Evolutionary conservation across 2,888 invertebrate species (phyloP).

Genomic region (Dynastes hyllus): DNA sequence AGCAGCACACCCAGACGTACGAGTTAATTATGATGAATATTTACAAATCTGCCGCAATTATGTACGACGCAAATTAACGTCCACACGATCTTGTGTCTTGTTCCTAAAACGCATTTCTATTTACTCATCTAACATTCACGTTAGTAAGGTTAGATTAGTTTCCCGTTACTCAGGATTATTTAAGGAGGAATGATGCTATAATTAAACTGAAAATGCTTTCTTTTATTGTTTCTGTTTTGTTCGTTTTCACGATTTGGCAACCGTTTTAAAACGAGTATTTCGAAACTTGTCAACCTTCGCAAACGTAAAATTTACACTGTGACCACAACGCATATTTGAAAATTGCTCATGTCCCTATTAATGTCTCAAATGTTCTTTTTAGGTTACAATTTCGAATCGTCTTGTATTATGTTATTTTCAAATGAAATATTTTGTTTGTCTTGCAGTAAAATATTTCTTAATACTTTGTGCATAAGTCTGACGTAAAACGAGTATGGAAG

Average conservation of each 20-base stretch:
- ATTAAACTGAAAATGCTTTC: background rate
- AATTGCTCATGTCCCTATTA: background rate
- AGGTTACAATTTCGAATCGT: too few species aligned
- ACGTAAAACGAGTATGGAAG: too few species aligned
- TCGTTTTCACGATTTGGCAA: constrained; percentile 9
- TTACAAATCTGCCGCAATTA: too few species aligned
- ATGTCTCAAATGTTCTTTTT: background rate
- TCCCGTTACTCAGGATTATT: background rate
- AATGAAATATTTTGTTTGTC: too few species aligned
- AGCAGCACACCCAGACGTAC: too few species aligned
- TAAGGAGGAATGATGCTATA: background rate
- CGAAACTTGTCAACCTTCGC: background rate
- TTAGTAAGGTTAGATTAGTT: background rate
- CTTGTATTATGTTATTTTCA: too few species aligned
- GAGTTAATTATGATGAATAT: too few species aligned
- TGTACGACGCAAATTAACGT: too few species aligned
- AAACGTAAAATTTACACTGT: background rate
- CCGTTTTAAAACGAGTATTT: background rate
- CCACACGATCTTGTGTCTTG: background rate
- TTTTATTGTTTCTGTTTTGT: background rate
- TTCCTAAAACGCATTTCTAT: background rate
- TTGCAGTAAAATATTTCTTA: too few species aligned
- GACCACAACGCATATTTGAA: background rate
- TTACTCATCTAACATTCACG: background rate
- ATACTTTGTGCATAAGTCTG: too few species aligned